Conservation (phyloP, 2,797 vertebrate species). For the Menidia menidia region DNA sequence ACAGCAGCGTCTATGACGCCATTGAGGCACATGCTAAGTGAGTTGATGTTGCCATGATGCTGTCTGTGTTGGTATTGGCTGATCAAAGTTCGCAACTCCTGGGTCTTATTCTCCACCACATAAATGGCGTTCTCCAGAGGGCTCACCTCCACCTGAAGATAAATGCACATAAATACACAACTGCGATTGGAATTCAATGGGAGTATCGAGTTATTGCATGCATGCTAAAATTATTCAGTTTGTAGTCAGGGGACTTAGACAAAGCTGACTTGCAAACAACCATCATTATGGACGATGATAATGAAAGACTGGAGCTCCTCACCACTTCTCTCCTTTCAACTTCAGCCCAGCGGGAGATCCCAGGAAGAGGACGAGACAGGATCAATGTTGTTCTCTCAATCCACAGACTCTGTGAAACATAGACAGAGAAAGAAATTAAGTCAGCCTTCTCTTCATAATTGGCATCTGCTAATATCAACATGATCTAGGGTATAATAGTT, state of each 20-base stretch:
- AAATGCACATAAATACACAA: conserved; percentile 12
- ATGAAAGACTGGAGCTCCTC: conserved; percentile 59
- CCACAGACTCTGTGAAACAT: conserved; percentile 85
- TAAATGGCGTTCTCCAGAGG: conserved; percentile 98
- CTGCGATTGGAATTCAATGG: neutral
- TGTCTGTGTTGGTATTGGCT: conserved; percentile 98
- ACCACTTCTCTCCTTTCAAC: conserved; percentile 98
- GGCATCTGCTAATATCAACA: conserved; percentile 2
- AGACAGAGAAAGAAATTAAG: conserved; percentile 25
- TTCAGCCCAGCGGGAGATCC: conserved; percentile 98
- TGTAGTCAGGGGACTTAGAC: neutral
- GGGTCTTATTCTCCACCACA: conserved; percentile 99
- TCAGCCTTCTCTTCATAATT: neutral
- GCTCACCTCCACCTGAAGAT: conserved; percentile 93
- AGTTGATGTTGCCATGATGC: conserved; percentile 96
- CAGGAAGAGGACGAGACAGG: conserved; percentile 94
- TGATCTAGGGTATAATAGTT: neutral
- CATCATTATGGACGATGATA: neutral
- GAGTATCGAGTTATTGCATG: neutral
- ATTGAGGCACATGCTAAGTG: conserved; percentile 99
- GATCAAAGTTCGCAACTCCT: conserved; percentile 95
- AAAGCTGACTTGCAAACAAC: conserved; percentile 1
- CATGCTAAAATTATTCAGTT: neutral
- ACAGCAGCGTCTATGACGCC: conserved; percentile 98
- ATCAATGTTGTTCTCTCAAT: conserved; percentile 97